Conservation (phyloP, 2,888 invertebrate species). For the Ornithoptera alexandrae region DNA sequence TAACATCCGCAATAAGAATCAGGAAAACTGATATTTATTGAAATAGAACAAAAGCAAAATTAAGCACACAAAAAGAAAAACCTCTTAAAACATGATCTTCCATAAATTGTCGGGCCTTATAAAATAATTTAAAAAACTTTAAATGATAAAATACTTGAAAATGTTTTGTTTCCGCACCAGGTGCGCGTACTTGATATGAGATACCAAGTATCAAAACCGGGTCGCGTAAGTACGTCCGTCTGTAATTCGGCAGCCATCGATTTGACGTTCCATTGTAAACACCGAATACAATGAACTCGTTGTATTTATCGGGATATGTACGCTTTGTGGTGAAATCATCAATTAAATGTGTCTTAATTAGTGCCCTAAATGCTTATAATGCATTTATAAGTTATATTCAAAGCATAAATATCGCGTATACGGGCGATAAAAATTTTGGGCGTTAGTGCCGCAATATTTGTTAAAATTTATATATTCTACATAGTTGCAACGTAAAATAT, state of each 20-base stretch:
- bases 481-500: slow-evolving; percentile 18
- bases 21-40: too few species aligned
- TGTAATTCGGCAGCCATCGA: slow-evolving; percentile 29
- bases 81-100: too few species aligned
- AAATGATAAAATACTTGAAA: too few species aligned
- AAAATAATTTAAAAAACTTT: too few species aligned
- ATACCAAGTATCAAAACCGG: too few species aligned
- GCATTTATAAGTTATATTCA: slow-evolving; percentile 21
- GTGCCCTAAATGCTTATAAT: slow-evolving; percentile 34
- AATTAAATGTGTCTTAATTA: slow-evolving; percentile 49
- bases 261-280: slow-evolving; percentile 57
- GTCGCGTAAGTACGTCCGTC: background rate
- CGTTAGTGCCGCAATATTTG: slow-evolving; percentile 41
- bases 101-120: too few species aligned
- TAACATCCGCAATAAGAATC: too few species aligned
- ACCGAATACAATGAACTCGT: slow-evolving; percentile 65
- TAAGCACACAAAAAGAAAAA: too few species aligned
- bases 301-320: slow-evolving; percentile 47
- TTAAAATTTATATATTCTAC: slow-evolving; percentile 1
- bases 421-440: slow-evolving; percentile 42
- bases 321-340: slow-evolving; percentile 37
- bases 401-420: slow-evolving; percentile 32
- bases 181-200: too few species aligned
- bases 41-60: too few species aligned
- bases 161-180: too few species aligned